Evolutionary conservation across 2,113 vertebrate genomes (phyloP), one percentile per base, ranked within the genome.

Genomic region (Callopanchax toddi): DNA sequence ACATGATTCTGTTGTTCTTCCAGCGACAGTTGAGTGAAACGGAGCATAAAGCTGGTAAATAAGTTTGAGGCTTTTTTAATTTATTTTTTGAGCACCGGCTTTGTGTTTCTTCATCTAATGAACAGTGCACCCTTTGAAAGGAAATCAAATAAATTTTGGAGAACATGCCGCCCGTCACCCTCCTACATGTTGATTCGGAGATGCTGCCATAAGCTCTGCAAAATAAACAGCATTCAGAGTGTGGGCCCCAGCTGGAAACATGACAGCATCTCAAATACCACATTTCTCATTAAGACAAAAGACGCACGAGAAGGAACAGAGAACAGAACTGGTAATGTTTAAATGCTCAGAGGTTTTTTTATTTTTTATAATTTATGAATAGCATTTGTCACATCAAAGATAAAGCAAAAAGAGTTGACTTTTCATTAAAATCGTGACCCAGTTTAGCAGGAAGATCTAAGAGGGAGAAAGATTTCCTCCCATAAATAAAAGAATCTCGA

Each of bases 151-250:
- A 63, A 61, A 72, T 75, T 64, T 70, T 79, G 80, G 68, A 81
- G 80, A 37, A 78, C 77, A 79, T 63, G 60, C 48, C 51, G 79
- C 78, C 75, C 71, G 79, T 87, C 79, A 80, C 79, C 82, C 86
- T 86, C 83, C 86, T 71, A 90, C 85, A 70, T 82, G 81, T 86
- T 78, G 79, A 87, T 87, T 86, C 63, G 67, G 76, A 82, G 68
- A 79, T 46, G 81, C 73, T 81, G 76, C 83, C 79, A 83, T 78
- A 86, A 84, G 85, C 85, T 89, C 59, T 18, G 9, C 62, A 72
- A 78, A 83, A 82, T 63, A 81, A 87, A 86, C 83, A 76, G 61
- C 74, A 71, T 66, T 62, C 56, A 48, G 76, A 80, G 82, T 70
- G 87, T 85, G 81, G 84, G 81, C 81, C 84, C 60, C 43, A 55